A percentile compares a stretch with the other conserved stretches of the same genome.
Conservation (phyloP, 2,113 vertebrate species). For the Dipodomys merriami region DNA sequence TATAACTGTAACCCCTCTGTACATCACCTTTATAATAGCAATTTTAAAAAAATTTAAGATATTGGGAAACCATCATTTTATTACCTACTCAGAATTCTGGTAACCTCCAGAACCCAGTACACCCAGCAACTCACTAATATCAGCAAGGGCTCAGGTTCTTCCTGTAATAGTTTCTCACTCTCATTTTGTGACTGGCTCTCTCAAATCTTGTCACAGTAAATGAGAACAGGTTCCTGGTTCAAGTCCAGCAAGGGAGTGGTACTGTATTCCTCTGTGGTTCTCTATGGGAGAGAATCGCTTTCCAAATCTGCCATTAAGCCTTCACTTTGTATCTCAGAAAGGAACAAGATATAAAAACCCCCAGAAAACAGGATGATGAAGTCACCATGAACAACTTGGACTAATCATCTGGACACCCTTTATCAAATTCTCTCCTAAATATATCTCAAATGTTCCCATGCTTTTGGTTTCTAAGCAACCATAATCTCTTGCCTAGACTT, state of each 20-base stretch:
- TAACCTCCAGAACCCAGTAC: neutral
- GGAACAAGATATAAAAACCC: neutral
- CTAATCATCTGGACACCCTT: neutral
- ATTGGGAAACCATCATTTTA: neutral
- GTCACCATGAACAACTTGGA: neutral
- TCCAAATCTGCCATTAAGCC: neutral
- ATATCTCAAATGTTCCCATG: neutral
- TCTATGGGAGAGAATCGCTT: neutral
- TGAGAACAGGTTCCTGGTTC: neutral
- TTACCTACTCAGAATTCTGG: neutral
- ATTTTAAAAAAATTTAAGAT: neutral
- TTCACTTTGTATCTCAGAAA: neutral
- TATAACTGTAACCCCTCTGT: too few relatives aligned
- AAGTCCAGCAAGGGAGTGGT: neutral
- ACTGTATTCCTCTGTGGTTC: neutral
- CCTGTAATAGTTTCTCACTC: neutral
- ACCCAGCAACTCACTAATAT: neutral
- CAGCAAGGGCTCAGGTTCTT: neutral
- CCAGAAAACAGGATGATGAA: constrained; percentile 11
- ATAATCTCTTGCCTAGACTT: neutral
- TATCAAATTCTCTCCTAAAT: constrained; percentile 11
- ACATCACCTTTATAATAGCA: too few relatives aligned
- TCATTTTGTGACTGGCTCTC: neutral
- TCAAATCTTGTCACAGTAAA: neutral
- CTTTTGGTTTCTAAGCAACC: neutral